Percentiles rank a stretch among this genome's conserved stretches.
These are phyloP conservation scores for Strigamia crassipes DNA, from an alignment of 2,888 invertebrate genomes.

Conservation along the genomic window DNA sequence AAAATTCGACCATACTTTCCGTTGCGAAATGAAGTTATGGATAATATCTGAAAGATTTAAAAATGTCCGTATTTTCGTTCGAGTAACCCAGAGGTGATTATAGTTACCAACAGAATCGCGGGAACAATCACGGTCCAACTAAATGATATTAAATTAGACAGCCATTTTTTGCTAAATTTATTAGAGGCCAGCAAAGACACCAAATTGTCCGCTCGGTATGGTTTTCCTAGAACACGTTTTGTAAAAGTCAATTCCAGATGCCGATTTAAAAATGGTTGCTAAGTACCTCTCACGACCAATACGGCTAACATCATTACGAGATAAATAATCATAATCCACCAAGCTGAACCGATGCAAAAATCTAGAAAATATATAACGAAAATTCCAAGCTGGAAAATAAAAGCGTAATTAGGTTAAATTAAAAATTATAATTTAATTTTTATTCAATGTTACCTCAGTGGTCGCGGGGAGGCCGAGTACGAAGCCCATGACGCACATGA, in stretches of 20 bases:
- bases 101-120: slow-evolving; percentile 75
- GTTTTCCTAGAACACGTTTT: slow-evolving; percentile 66
- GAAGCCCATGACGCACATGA: slow-evolving; percentile 77
- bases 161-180: slow-evolving; percentile 49
- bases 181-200: slow-evolving; percentile 68
- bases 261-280: background rate
- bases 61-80: background rate
- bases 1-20: slow-evolving; percentile 72
- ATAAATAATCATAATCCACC: slow-evolving; percentile 84
- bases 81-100: slow-evolving; percentile 50
- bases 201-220: slow-evolving; percentile 78
- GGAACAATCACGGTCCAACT: slow-evolving; percentile 88
- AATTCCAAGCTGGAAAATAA: slow-evolving; percentile 70
- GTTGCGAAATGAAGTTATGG: slow-evolving; percentile 73
- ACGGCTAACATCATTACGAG: slow-evolving; percentile 61
- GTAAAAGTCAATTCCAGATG: slow-evolving; percentile 66
- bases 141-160: slow-evolving; percentile 61
- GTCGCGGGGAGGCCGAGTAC: slow-evolving; percentile 82
- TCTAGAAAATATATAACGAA: slow-evolving; percentile 83
- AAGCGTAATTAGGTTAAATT: background rate
- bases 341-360: slow-evolving; percentile 78
- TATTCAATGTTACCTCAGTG: slow-evolving; percentile 74
- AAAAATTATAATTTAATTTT: background rate
- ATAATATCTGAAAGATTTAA: slow-evolving; percentile 63
- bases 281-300: slow-evolving; percentile 52